Base-by-base conservation (phyloP, 2,113 vertebrate genomes). In the Origma solitaria region DNA sequence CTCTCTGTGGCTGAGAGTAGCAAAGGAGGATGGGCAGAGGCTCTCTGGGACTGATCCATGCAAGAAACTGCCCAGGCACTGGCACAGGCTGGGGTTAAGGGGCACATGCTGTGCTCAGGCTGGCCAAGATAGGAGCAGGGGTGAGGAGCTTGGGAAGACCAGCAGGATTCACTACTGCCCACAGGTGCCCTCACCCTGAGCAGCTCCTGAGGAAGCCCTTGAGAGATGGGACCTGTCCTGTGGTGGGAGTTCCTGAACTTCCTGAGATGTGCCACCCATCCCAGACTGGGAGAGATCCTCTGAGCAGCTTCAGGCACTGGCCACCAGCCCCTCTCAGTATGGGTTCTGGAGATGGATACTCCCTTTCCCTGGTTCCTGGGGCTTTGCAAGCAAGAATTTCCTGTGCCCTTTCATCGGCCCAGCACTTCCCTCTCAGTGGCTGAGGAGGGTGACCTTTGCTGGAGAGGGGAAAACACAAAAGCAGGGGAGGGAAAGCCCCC, bases 101-200 rank as follows among this genome's bases (percentile, higher is more conserved):
- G 35, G 64, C 22, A 25, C 0, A 4, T 21, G 13, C 30, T 65
- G 18, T 54, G 66, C 7, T 71, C 61, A 31, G 0, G 1, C 30
- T 62, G 69, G 72, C 58, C 38, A 33, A n/a, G 78, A 61, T 1
- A 19, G 21, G 42, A 80, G 86, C 50, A 71, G n/a, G 11, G 23
- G 3, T 42, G 71, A 79, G 40, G 44, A 75, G 30, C 16, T 27
- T 2, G 5, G 18, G 28, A 58, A 65, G 33, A 65, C 5, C 1
- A 1, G 50, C 38, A 44, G 27, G 15, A 83, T 49, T 14, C 38
- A 17, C 35, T 33, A 3, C 45, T 31, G 54, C 50, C 56, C 10
- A 1, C 56, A 23, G 16, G 15, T 50, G 37, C 38, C 51, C 56
- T n/a, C 4, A 3, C 22, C 56, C 35, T 10, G 23, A 82, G 54